Percentiles rank a stretch among this genome's conserved stretches.
Evolutionary conservation across 2,888 invertebrate genomes (phyloP).

Genomic region (Dolichopus griseipennis): DNA sequence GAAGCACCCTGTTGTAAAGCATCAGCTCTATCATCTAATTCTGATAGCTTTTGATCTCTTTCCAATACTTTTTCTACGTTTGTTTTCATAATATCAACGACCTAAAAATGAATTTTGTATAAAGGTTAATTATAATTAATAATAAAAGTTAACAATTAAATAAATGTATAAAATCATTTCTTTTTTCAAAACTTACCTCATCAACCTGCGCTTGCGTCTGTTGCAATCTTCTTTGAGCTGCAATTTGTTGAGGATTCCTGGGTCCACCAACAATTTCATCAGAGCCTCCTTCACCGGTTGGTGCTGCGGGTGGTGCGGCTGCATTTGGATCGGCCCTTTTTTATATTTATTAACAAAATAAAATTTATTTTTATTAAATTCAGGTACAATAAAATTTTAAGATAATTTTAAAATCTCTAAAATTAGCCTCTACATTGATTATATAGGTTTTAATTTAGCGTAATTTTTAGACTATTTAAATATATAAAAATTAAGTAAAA

Average conservation of each 20-base stretch:
- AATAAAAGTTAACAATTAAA: background rate
- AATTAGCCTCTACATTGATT: background rate
- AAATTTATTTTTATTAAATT: background rate
- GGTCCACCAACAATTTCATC: conserved; percentile 83
- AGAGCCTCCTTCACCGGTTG: conserved; percentile 55
- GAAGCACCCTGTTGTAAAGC: conserved; percentile 90
- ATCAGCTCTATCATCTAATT: conserved; percentile 91
- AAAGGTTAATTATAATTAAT: background rate
- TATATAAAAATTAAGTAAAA: too few relatives aligned
- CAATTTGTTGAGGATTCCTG: conserved; percentile 72
- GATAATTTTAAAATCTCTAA: background rate
- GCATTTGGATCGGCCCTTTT: conserved; percentile 29
- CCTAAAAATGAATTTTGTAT: conserved; percentile 45
- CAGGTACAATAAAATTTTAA: background rate
- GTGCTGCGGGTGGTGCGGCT: conserved; percentile 46
- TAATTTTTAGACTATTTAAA: background rate
- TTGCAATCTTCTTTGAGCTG: conserved; percentile 71
- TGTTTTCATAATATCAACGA: conserved; percentile 89
- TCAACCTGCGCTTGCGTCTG: conserved; percentile 82
- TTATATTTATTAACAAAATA: background rate
- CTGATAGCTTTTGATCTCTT: conserved; percentile 89
- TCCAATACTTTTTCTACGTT: conserved; percentile 95
- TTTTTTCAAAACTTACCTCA: conserved; percentile 46
- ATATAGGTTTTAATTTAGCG: background rate
- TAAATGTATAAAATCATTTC: too few relatives aligned